Conservation (phyloP, 1,140 invertebrate species). For the Eupristina koningsbergeri region DNA sequence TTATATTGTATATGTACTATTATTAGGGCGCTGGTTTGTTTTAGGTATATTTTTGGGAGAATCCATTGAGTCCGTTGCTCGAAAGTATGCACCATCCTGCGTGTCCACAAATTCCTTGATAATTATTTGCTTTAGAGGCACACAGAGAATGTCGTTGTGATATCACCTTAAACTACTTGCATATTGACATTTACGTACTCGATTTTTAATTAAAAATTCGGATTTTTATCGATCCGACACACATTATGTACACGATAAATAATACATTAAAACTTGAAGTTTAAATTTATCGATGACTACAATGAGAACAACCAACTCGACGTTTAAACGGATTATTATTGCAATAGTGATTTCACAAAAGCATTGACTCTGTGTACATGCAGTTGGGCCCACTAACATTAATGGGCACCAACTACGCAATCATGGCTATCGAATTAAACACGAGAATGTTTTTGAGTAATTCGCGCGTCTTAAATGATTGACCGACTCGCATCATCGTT, state of each 20-base stretch:
- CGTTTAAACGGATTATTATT: background rate
- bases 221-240: no score
- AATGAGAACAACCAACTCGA: background rate
- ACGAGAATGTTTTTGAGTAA: background rate
- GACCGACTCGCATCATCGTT: background rate
- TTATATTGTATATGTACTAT: constrained; percentile 18
- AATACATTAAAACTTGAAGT: no score
- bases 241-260: no score
- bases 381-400: background rate
- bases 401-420: background rate
- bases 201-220: background rate
- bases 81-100: constrained; percentile 8
- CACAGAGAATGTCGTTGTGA: constrained; percentile 24
- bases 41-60: constrained; percentile 2
- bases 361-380: background rate
- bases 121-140: background rate
- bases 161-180: background rate
- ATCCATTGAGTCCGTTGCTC: background rate
- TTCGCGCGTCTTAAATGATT: constrained; percentile 1
- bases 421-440: background rate
- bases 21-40: background rate
- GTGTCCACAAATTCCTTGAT: background rate
- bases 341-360: background rate
- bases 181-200: background rate
- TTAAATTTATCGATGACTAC: no score